Conservation (phyloP, 2,888 invertebrate species). For the Chelonus formosanus region DNA sequence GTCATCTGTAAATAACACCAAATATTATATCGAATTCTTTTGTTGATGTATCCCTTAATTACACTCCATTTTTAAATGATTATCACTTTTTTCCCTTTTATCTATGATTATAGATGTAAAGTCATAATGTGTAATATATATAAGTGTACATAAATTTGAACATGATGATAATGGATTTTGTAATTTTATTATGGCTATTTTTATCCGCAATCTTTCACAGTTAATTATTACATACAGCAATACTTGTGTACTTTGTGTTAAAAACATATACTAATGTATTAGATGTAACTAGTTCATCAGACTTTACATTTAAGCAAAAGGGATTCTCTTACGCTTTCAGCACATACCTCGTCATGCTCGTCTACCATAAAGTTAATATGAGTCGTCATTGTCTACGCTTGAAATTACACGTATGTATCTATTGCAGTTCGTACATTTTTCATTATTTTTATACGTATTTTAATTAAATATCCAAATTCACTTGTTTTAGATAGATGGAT, state of each 20-base stretch:
- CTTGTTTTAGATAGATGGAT: too few relatives aligned
- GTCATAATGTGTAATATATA: too few relatives aligned
- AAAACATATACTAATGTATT: slow-evolving; percentile 25
- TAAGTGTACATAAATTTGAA: slow-evolving; percentile 42
- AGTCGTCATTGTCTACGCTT: not conserved
- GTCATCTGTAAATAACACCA: too few relatives aligned
- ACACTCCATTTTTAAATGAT: too few relatives aligned
- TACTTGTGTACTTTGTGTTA: slow-evolving; percentile 18
- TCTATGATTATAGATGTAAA: too few relatives aligned
- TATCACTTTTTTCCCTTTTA: too few relatives aligned
- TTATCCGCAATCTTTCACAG: slow-evolving; percentile 35
- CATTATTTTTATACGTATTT: slow-evolving; percentile 2
- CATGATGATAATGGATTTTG: slow-evolving; percentile 53
- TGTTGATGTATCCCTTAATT: too few relatives aligned
- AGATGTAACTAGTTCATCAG: not conserved
- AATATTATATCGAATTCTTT: too few relatives aligned
- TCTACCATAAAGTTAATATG: slow-evolving; percentile 42
- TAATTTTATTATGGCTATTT: slow-evolving; percentile 48
- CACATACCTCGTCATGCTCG: slow-evolving; percentile 60
- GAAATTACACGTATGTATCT: not conserved
- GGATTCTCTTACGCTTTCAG: slow-evolving; percentile 59
- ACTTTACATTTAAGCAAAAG: slow-evolving; percentile 11
- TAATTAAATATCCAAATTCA: too few relatives aligned
- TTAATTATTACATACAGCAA: slow-evolving; percentile 36
- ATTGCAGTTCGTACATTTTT: slow-evolving; percentile 5